Percentiles rank a stretch among this genome's conserved stretches.
Evolutionary conservation across 1,140 invertebrate species (phyloP).

Genomic region (Leucophenga varia): DNA sequence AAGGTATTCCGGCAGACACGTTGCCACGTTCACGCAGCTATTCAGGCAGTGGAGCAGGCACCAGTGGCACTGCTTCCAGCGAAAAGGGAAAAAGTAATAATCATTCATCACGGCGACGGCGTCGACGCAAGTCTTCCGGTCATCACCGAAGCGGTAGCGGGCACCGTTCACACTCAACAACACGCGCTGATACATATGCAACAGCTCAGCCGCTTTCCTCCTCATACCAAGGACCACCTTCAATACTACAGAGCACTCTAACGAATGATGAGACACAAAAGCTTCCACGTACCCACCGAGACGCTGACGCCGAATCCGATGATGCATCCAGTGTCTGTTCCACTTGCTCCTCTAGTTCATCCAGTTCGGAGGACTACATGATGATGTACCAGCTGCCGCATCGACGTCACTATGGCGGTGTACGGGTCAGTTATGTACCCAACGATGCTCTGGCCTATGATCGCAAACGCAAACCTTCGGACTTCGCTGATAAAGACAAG

Average conservation of each 20-base stretch:
- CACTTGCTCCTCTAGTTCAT: constrained; percentile 74
- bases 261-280: constrained; percentile 19
- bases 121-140: constrained; percentile 42
- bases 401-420: constrained; percentile 78
- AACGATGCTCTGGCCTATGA: constrained; percentile 83
- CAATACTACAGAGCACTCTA: constrained; percentile 24
- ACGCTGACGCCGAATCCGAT: constrained; percentile 59
- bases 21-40: constrained; percentile 49
- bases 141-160: constrained; percentile 41
- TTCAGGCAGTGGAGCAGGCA: constrained; percentile 49
- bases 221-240: constrained; percentile 44
- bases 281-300: constrained; percentile 15
- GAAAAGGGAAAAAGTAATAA: too few relatives aligned
- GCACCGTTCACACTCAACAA: constrained; percentile 48
- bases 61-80: constrained; percentile 21
- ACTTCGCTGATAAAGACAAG: constrained; percentile 61
- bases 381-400: constrained; percentile 80
- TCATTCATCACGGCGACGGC: constrained; percentile 31
- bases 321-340: constrained; percentile 73
- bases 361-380: constrained; percentile 79
- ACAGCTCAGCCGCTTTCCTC: constrained; percentile 45
- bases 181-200: constrained; percentile 46
- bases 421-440: constrained; percentile 85
- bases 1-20: constrained; percentile 40
- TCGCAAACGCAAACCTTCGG: constrained; percentile 63